Evolutionary conservation across 2,113 vertebrate species (phyloP).

Genomic region (Probosciger aterrimus): DNA sequence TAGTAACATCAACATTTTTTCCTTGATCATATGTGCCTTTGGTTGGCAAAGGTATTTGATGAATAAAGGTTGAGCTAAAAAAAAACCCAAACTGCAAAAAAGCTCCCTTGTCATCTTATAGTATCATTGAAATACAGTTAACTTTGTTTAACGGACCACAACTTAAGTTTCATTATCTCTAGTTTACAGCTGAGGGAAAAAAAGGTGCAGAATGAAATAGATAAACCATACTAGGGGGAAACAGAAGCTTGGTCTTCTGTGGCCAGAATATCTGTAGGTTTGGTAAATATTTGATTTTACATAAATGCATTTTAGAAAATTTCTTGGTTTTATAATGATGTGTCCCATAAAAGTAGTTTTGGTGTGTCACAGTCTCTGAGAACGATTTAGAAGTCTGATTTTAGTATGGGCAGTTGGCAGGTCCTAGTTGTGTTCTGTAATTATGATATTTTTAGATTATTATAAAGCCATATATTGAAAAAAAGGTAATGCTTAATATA

Average conservation of each 20-base stretch:
- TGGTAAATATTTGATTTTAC: neutral
- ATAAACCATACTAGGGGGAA: neutral
- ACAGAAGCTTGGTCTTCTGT: neutral
- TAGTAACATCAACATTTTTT: neutral
- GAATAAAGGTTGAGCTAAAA: neutral
- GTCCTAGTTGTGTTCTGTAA: neutral
- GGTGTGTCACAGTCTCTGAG: neutral
- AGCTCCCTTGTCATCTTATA: fast-evolving
- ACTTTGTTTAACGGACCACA: neutral
- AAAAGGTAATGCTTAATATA: neutral
- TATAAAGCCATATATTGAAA: neutral
- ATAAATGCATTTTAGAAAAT: neutral
- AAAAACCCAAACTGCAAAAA: fast-evolving
- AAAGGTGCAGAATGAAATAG: neutral
- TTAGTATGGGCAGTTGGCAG: neutral
- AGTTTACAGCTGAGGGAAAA: neutral
- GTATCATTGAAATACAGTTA: neutral
- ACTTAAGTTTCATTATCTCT: neutral
- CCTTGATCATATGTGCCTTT: neutral
- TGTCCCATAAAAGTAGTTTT: neutral
- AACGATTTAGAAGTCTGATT: neutral
- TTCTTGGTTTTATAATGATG: neutral
- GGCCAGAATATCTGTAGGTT: neutral
- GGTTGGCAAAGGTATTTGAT: neutral
- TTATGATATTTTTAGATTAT: neutral